Conservation (phyloP, 1,140 invertebrate genomes). For the Steinernema khuongi region DNA sequence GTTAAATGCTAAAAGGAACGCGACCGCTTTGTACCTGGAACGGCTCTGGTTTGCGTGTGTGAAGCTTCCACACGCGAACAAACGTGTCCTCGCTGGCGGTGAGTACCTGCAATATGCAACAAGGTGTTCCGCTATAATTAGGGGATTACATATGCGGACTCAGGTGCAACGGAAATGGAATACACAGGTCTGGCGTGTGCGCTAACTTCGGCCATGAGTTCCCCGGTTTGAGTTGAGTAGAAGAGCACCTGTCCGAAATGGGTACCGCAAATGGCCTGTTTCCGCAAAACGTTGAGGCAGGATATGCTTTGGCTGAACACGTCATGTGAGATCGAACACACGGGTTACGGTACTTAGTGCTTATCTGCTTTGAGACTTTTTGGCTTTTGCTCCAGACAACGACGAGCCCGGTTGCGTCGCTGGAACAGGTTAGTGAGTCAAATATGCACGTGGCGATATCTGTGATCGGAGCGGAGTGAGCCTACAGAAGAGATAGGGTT, state of each 20-base stretch:
- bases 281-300: constrained; percentile 41
- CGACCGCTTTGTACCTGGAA: constrained; percentile 33
- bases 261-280: constrained; percentile 46
- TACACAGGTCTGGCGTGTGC: constrained; percentile 45
- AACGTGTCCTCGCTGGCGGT: constrained; percentile 44
- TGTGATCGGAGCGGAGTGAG: constrained; percentile 31
- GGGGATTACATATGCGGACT: constrained; percentile 38
- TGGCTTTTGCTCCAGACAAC: constrained; percentile 46
- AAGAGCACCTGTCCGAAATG: constrained; percentile 42
- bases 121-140: background rate
- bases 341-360: background rate
- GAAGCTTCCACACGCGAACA: constrained; percentile 49
- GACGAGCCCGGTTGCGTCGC: constrained; percentile 36
- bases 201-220: constrained; percentile 46
- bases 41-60: constrained; percentile 46
- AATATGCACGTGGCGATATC: constrained; percentile 47
- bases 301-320: constrained; percentile 41
- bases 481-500: background rate
- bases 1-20: background rate
- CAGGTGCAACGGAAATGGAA: constrained; percentile 42
- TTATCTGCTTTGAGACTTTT: constrained; percentile 21
- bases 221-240: constrained; percentile 40
- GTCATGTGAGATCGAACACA: background rate
- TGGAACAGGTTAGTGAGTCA: constrained; percentile 41
- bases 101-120: constrained; percentile 30